Evolutionary conservation across 2,888 invertebrate genomes (phyloP).

Genomic region (Cacoxenus indagator): DNA sequence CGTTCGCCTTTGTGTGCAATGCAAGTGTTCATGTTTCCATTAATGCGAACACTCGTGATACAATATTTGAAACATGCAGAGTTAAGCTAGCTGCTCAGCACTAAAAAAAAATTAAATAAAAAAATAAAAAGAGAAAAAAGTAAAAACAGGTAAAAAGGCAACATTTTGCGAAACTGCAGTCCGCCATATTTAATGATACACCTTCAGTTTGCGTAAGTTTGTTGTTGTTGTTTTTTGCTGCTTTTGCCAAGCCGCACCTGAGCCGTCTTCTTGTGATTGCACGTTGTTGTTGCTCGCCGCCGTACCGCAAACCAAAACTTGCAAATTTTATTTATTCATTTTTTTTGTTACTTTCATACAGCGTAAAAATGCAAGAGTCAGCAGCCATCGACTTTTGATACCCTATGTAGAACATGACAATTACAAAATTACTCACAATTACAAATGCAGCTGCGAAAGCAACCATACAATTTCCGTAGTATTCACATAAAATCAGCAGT

Average conservation of each 20-base stretch:
- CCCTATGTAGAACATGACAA: too few relatives aligned
- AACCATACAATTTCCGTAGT: too few relatives aligned
- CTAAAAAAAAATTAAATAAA: background rate
- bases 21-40: conserved; percentile 45
- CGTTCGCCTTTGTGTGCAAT: conserved; percentile 11
- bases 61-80: background rate
- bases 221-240: conserved; percentile 34
- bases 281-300: conserved; percentile 11
- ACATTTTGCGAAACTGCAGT: conserved; percentile 7
- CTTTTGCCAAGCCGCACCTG: conserved; percentile 15
- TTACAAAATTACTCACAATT: too few relatives aligned
- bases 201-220: conserved; percentile 36
- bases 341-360: background rate
- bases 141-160: background rate
- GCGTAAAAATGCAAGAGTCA: too few relatives aligned
- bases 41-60: conserved; percentile 35
- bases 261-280: conserved; percentile 44
- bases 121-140: background rate
- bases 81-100: background rate
- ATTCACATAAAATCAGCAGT: too few relatives aligned
- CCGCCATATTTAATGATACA: conserved; percentile 60
- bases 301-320: background rate
- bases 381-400: too few relatives aligned
- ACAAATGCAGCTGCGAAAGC: too few relatives aligned
- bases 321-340: background rate